A percentile compares a stretch with the other conserved stretches of the same genome.
These are phyloP conservation scores for Andrena bicolor DNA, from an alignment of 2,888 invertebrate species.

Conservation along the genomic window DNA sequence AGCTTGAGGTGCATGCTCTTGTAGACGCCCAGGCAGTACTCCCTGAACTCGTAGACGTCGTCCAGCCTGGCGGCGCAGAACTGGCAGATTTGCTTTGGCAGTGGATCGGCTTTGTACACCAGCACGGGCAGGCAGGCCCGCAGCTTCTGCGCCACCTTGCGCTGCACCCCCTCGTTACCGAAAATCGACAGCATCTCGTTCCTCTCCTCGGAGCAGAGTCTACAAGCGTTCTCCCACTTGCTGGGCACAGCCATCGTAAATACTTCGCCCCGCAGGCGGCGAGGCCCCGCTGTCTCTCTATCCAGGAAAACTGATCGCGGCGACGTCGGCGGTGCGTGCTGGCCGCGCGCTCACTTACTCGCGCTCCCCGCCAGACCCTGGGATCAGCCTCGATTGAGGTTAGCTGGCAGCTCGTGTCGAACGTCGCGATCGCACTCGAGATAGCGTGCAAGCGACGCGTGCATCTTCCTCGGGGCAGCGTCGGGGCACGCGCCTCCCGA, in stretches of 20 bases:
- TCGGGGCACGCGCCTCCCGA: slow-evolving; percentile 11
- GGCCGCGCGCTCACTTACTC: slow-evolving; percentile 9
- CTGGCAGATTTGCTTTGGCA: slow-evolving; percentile 82
- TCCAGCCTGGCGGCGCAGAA: slow-evolving; percentile 80
- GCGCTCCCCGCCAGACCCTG: slow-evolving; percentile 18
- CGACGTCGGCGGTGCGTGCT: slow-evolving; percentile 13
- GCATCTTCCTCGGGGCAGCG: slow-evolving; percentile 31
- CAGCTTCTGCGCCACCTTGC: slow-evolving; percentile 78
- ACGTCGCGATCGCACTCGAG: slow-evolving; percentile 4
- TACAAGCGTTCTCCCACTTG: slow-evolving; percentile 77
- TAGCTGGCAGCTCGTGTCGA: slow-evolving; percentile 48
- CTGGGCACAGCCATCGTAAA: slow-evolving; percentile 66
- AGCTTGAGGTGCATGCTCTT: slow-evolving; percentile 77
- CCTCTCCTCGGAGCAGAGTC: slow-evolving; percentile 78
- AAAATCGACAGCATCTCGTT: slow-evolving; percentile 80
- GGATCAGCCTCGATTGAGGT: slow-evolving; percentile 57
- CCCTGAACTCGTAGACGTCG: slow-evolving; percentile 79
- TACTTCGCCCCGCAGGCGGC: not conserved
- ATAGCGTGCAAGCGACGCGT: not conserved
- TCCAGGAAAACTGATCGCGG: not conserved
- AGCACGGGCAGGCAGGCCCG: slow-evolving; percentile 79
- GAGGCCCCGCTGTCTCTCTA: not conserved
- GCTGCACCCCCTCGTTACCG: slow-evolving; percentile 77
- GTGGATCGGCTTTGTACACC: slow-evolving; percentile 80
- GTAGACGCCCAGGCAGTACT: slow-evolving; percentile 78